Evolutionary conservation across 2,797 vertebrate genomes (phyloP).

Genomic region (Siniperca undulata): DNA sequence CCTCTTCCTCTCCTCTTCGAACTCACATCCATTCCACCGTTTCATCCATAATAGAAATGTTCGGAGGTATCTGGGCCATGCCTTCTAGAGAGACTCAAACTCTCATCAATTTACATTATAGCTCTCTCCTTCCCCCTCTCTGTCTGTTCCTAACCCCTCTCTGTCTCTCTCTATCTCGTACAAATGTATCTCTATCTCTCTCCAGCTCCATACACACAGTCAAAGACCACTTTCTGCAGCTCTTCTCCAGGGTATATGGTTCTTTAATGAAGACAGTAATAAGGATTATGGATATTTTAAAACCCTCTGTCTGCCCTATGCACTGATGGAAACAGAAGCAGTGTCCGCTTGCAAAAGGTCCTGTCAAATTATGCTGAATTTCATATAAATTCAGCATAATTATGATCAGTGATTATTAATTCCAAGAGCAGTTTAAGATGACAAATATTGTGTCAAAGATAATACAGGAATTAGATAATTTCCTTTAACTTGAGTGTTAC

Average conservation of each 20-base stretch:
- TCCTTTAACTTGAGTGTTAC: neutral
- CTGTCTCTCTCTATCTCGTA: slow-evolving; percentile 59
- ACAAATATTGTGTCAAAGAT: slow-evolving; percentile 43
- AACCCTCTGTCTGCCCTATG: slow-evolving; percentile 64
- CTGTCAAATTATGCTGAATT: slow-evolving; percentile 35
- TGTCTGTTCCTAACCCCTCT: slow-evolving; percentile 53
- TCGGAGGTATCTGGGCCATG: slow-evolving; percentile 74
- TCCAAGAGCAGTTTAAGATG: slow-evolving; percentile 39
- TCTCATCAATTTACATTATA: slow-evolving; percentile 79
- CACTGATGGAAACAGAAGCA: slow-evolving; percentile 49
- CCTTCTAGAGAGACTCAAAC: slow-evolving; percentile 76
- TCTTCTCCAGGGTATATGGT: slow-evolving; percentile 80
- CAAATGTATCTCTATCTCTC: slow-evolving; percentile 72
- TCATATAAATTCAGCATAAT: slow-evolving; percentile 28
- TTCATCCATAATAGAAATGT: slow-evolving; percentile 73
- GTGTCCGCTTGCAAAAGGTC: slow-evolving; percentile 46
- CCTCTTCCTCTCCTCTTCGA: slow-evolving; percentile 11
- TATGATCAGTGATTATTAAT: slow-evolving; percentile 48
- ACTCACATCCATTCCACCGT: slow-evolving; percentile 51
- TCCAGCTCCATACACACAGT: slow-evolving; percentile 73
- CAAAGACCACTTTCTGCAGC: slow-evolving; percentile 78
- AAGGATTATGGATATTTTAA: slow-evolving; percentile 83
- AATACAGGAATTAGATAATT: slow-evolving; percentile 22
- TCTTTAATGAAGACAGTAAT: slow-evolving; percentile 84
- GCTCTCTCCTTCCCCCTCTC: slow-evolving; percentile 43